Evolutionary conservation across 2,797 vertebrate genomes (phyloP).

Genomic region (Vultur gryphus): DNA sequence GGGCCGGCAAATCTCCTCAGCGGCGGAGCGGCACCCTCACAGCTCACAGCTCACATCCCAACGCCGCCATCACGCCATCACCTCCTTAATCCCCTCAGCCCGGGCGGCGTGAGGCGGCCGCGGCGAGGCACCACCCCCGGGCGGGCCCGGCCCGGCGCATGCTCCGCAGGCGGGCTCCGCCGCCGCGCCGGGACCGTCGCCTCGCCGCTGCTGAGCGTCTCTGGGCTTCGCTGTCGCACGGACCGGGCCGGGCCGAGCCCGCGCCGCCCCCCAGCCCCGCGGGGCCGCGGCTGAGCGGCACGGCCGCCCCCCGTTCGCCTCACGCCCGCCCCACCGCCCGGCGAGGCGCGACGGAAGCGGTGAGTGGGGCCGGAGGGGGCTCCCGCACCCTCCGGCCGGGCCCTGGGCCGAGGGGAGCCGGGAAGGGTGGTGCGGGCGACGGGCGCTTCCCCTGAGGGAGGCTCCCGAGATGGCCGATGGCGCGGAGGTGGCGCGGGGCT

Average conservation of each 20-base stretch:
- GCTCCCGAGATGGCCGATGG: not conserved
- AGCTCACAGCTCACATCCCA: fast-evolving
- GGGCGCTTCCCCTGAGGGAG: not conserved
- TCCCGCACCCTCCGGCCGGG: not conserved
- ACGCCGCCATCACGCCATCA: fast-evolving
- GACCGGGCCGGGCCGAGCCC: not conserved
- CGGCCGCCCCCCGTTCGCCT: not conserved
- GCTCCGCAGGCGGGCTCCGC: not conserved
- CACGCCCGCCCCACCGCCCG: not conserved
- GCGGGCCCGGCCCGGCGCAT: not conserved
- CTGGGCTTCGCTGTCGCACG: not conserved
- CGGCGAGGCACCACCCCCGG: not conserved
- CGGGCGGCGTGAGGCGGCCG: not conserved
- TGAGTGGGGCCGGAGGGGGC: conserved; percentile 31
- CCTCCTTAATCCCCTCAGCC: not conserved
- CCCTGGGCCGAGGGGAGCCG: not conserved
- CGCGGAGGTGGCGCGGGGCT: not conserved
- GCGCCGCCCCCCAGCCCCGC: not conserved
- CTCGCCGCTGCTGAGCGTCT: not conserved
- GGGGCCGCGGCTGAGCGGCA: not conserved
- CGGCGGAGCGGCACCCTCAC: not conserved
- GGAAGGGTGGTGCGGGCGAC: not conserved
- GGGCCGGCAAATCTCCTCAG: not conserved
- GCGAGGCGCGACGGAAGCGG: conserved; percentile 47
- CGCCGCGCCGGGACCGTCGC: not conserved